Base-by-base conservation (phyloP, 2,888 invertebrate species). In the Ethmia dodecea region DNA sequence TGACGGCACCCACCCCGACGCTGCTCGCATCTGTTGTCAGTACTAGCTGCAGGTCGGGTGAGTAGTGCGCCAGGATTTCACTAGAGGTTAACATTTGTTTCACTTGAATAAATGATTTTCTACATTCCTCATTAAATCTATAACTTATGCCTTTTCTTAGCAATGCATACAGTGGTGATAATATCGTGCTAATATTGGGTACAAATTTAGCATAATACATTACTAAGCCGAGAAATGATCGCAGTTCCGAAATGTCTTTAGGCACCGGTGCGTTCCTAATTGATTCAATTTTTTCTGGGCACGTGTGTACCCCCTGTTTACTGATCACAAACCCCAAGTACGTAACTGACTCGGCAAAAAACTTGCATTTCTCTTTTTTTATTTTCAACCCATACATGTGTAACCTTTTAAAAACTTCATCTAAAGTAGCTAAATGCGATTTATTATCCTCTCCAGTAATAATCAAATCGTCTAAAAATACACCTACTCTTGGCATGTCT, bases 391-490 rank as follows among this genome's bases (percentile, higher is more conserved):
- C 45, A n/a, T 31, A 36, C n/a, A 26, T 34, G 26, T 39, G 14
- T 11, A 45, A 38, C 5, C 42, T 27, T 5, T 37, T 11, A n/a
- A n/a, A n/a, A n/a, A n/a, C n/a, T n/a, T n/a, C n/a, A n/a, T n/a
- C n/a, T n/a, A n/a, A n/a, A n/a, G 16, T 42, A 8, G 28, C 12
- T 28, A 43, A 11, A 22, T 49, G 45, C 5, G 30, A 25, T 5
- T 32, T 1, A 8, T 31, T 24, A 26, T 40, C 28, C 13, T 1
- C 13, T 0, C 46, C 44, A 0, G 42, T 43, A 0, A 49, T 40
- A 10, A 46, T 35, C 0, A 45, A 13, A 11, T 47, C 49, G 15
- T 49, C 47, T 3, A 46, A 29, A 15, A 45, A 46, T n/a, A 46
- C 33, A 0, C 42, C 40, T 6, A 48, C 40, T 1, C 20, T 12